Conservation (phyloP, 2,797 vertebrate genomes). For the Malurus leucopterus region DNA sequence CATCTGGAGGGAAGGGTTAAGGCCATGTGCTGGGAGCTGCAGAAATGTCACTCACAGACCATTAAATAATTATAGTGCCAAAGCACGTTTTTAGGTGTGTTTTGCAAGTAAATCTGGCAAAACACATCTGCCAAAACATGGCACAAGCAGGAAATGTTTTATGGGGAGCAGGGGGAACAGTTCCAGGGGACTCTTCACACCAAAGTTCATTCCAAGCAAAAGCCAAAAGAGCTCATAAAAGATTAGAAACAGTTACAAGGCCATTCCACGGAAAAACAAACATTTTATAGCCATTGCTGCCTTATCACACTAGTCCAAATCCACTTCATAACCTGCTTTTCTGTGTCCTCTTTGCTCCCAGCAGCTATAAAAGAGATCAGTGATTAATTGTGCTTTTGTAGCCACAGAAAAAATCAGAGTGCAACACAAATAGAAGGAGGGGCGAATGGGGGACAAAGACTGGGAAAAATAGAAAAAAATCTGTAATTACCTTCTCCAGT, state of each 20-base stretch:
- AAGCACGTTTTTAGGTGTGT: neutral
- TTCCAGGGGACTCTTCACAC: neutral
- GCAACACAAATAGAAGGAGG: neutral
- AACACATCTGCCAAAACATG: neutral
- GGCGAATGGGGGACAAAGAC: neutral
- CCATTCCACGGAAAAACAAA: neutral
- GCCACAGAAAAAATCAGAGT: constrained; percentile 1
- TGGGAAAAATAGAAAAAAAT: neutral
- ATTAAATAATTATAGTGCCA: neutral
- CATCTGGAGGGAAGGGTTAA: neutral
- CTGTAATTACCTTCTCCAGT: neutral
- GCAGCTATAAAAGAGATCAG: constrained; percentile 8
- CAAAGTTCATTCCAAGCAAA: neutral
- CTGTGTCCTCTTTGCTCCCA: neutral
- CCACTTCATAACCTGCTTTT: neutral
- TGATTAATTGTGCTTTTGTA: constrained; percentile 42
- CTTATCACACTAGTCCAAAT: neutral
- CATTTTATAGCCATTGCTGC: neutral
- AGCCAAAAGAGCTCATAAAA: neutral
- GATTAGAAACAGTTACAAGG: neutral
- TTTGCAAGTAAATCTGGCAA: neutral
- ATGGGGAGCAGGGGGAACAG: neutral
- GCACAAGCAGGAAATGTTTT: neutral
- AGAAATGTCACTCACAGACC: neutral
- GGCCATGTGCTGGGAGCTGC: neutral